Evolutionary conservation across 2,888 invertebrate genomes (phyloP), one percentile per base, ranked within the genome.

Genomic region (Drosophila anomalata): DNA sequence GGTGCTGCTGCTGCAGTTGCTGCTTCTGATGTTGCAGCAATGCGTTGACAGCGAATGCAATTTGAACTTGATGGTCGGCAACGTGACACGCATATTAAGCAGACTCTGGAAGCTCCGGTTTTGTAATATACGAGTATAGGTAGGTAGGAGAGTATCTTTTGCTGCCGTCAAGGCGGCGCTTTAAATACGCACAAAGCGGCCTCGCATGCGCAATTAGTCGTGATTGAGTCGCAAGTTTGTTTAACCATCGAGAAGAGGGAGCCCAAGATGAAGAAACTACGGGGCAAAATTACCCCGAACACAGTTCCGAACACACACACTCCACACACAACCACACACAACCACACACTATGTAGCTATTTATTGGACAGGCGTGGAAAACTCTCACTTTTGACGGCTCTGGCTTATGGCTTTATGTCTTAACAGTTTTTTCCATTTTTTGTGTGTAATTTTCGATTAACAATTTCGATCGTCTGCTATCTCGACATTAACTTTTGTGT

Each of bases 41-140:
- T 77, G 75, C 84, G 89, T 87, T 89, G 89, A 89, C 89, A 89
- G 85, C 80, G 77, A 85, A 82, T 84, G 88, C 89, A 89, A 87
- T 89, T 86, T 89, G 88, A 89, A 89, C 89, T 89, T 89, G 89
- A 89, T 89, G 83, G 83, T 80, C 79, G 72, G 73, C 77, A 86
- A 83, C 89, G 89, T 89, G 89, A 88, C 86, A 89, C 87, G 89
- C 88, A 89, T 89, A 80, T 86, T 87, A 88, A 88, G 56, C 66
- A 81, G 79, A 48, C 59, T 67, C 44, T 41, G 70, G 65, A 66
- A 66, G 79, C 80, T 75, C 76, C 77, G 78, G 77, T 80, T 79
- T 78, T 78, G 80, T 87, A 83, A 80, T 77, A 74, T 63, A 52
- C 36, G 41, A 24, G 52, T 24, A n/a, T 24, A 41, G 20, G 46